Percentiles rank a stretch among this genome's conserved stretches.
Conservation (phyloP, 2,888 invertebrate species). For the Ennomos erosarius region DNA sequence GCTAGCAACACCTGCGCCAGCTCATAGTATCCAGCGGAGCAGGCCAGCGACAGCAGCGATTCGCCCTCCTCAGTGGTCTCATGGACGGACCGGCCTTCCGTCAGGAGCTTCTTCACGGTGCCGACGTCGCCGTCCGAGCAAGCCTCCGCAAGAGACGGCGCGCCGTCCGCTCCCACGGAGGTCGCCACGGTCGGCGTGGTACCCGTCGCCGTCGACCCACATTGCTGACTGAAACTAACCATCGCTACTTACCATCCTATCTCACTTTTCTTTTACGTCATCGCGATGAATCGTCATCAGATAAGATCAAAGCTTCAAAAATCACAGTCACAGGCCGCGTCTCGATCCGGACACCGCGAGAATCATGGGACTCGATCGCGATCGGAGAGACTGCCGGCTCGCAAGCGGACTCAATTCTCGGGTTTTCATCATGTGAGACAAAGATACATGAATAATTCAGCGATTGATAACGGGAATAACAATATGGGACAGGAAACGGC, state of each 20-base stretch:
- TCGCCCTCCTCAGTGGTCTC: constrained; percentile 99
- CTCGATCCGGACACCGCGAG: constrained; percentile 68
- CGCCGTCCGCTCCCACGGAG: constrained; percentile 80
- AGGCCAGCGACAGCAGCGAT: constrained; percentile 97
- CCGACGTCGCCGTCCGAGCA: constrained; percentile 98
- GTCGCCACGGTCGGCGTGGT: constrained; percentile 80
- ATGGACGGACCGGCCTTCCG: constrained; percentile 97
- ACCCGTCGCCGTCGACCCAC: constrained; percentile 75
- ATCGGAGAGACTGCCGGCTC: constrained; percentile 60
- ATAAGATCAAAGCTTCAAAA: constrained; percentile 83
- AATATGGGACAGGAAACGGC: constrained; percentile 22
- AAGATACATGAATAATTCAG: constrained; percentile 19
- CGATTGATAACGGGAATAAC: constrained; percentile 14
- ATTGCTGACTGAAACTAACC: constrained; percentile 68
- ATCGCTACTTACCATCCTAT: no score
- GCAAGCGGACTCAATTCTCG: constrained; percentile 83
- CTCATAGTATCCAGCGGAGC: constrained; percentile 98
- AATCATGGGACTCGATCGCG: constrained; percentile 62
- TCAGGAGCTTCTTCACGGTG: constrained; percentile 95
- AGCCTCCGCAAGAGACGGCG: constrained; percentile 94
- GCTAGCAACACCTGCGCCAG: constrained; percentile 98
- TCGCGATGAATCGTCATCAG: constrained; percentile 55
- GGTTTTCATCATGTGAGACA: constrained; percentile 81
- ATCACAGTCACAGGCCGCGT: constrained; percentile 68
- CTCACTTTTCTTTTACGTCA: background rate